phyloP scores from a whole-genome alignment of 2,888 invertebrate genomes.

The Cerceris ruficornis region DNA sequence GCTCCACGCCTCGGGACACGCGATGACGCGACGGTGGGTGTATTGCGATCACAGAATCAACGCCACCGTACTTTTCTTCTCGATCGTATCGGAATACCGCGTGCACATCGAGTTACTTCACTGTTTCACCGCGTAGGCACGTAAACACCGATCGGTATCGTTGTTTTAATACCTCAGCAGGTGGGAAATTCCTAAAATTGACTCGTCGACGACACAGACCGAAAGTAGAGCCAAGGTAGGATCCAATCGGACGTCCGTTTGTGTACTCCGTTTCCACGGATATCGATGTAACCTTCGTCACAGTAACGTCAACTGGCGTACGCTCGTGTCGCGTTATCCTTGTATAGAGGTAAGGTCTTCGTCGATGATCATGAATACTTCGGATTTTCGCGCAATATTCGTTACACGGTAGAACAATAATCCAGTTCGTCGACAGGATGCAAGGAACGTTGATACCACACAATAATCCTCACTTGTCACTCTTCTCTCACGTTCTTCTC shows the following conservation, averaged over 20 bases:
- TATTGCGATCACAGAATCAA: not conserved
- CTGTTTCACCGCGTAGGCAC: not conserved
- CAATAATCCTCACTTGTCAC: not conserved
- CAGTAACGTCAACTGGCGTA: not conserved
- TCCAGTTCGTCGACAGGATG: not conserved
- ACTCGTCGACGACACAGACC: not conserved
- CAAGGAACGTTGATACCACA: not conserved
- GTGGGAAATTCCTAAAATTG: not conserved
- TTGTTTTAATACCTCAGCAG: not conserved
- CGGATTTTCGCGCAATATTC: not conserved
- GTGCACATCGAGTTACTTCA: not conserved
- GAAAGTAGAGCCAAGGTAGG: not conserved
- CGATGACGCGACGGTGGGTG: not conserved
- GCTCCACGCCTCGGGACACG: conserved; percentile 12
- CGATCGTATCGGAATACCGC: conserved; percentile 1
- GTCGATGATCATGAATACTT: conserved; percentile 23
- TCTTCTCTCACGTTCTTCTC: not conserved
- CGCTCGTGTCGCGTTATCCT: conserved; percentile 20
- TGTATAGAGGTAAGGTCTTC: conserved; percentile 16
- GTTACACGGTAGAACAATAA: not conserved
- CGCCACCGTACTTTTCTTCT: not conserved
- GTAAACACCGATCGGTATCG: conserved; percentile 1
- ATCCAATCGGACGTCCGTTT: conserved; percentile 5
- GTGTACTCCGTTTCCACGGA: conserved; percentile 6
- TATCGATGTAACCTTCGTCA: conserved; percentile 17